Evolutionary conservation across 2,113 vertebrate species (phyloP).

Genomic region (Platysteira castanea): DNA sequence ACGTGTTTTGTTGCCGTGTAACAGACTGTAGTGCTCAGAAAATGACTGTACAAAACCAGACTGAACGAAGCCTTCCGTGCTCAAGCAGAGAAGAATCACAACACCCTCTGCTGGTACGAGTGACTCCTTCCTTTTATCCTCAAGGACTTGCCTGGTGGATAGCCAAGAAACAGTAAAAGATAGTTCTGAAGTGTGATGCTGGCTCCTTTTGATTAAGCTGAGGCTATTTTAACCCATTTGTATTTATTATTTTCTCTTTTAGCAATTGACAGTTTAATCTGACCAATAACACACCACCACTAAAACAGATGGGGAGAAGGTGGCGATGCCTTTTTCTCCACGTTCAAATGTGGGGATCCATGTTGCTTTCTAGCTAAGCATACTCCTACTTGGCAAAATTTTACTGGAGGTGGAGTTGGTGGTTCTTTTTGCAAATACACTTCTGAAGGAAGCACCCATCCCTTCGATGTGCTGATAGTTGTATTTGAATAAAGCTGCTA

Average conservation of each 20-base stretch:
- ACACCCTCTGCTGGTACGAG: constrained; percentile 13
- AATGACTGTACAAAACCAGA: background rate
- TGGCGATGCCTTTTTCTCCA: background rate
- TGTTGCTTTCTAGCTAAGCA: background rate
- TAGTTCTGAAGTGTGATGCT: background rate
- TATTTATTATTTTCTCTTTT: background rate
- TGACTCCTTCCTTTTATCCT: background rate
- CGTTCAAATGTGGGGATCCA: background rate
- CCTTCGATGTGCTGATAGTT: background rate
- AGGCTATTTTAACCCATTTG: background rate
- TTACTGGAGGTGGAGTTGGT: background rate
- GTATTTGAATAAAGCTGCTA: background rate
- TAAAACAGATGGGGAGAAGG: background rate
- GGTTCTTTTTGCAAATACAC: background rate
- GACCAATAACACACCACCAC: background rate
- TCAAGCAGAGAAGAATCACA: background rate
- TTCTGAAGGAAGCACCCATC: background rate
- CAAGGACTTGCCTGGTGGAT: background rate
- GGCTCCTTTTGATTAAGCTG: background rate
- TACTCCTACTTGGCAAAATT: background rate
- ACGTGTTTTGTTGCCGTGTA: background rate
- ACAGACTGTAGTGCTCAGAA: background rate
- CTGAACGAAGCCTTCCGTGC: background rate
- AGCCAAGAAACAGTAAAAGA: background rate
- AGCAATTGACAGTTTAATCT: background rate